Conservation (phyloP, 2,888 invertebrate species). For the Unio pictorum region DNA sequence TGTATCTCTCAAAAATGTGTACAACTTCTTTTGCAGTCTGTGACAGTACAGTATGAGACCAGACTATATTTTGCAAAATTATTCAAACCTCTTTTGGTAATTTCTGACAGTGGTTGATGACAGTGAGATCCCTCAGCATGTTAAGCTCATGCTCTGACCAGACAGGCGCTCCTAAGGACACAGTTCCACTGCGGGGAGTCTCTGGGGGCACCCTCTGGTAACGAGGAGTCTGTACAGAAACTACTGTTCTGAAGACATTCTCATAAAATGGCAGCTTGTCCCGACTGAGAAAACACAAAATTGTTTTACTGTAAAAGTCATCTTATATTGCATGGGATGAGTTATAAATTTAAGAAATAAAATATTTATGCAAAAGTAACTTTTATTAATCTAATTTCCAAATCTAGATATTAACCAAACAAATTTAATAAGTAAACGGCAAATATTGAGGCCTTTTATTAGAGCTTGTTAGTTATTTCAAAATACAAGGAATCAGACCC, state of each 20-base stretch:
- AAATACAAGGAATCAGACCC: too few relatives aligned
- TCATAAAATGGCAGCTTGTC: conserved; percentile 68
- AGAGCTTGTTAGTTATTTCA: too few relatives aligned
- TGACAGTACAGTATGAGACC: background rate
- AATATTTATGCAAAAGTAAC: too few relatives aligned
- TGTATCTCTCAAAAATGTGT: background rate
- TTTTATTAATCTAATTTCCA: too few relatives aligned
- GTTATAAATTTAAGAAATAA: background rate
- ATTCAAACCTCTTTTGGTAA: conserved; percentile 26
- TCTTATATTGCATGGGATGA: background rate
- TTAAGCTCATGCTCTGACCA: conserved; percentile 43
- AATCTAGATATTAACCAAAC: too few relatives aligned
- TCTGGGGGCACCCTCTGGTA: conserved; percentile 37
- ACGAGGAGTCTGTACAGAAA: conserved; percentile 57
- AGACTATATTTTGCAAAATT: background rate
- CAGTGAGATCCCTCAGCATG: conserved; percentile 50
- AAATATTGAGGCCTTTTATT: too few relatives aligned
- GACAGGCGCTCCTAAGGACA: conserved; percentile 32
- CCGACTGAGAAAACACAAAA: conserved; percentile 48
- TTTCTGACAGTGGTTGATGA: conserved; percentile 41
- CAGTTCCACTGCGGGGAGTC: conserved; percentile 26
- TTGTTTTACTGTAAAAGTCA: background rate
- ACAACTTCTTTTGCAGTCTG: background rate
- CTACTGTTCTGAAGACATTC: conserved; percentile 59
- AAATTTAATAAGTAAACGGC: too few relatives aligned